phyloP scores from a whole-genome alignment of 2,113 vertebrate species.

The Xiphorhynchus elegans region DNA sequence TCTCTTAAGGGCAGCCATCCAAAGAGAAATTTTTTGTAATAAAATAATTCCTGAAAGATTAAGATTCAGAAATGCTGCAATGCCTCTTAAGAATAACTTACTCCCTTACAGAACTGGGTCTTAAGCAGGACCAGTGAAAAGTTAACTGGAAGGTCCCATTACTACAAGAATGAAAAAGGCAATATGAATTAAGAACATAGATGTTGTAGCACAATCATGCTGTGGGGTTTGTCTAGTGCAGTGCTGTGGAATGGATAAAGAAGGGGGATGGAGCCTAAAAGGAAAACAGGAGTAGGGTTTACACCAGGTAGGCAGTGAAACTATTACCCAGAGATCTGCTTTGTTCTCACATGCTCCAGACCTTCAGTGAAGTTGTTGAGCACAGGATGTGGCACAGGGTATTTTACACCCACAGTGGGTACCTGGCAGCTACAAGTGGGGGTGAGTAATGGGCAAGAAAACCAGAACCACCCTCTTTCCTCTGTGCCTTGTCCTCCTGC shows the following conservation, averaged over 20 bases:
- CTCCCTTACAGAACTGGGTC: background rate
- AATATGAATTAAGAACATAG: background rate
- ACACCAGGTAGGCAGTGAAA: background rate
- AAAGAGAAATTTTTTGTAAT: background rate
- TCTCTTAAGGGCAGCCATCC: background rate
- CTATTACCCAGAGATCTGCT: background rate
- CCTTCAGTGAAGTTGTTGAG: background rate
- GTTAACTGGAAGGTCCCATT: background rate
- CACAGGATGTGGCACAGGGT: fast-evolving
- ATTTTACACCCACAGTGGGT: background rate
- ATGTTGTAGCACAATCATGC: background rate
- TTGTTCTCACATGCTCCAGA: background rate
- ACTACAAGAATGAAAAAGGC: background rate
- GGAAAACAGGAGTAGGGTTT: background rate
- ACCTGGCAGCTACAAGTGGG: background rate
- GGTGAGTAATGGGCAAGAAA: background rate
- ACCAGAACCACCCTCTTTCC: background rate
- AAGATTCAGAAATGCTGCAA: background rate
- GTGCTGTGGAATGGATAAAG: background rate
- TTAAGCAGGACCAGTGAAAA: background rate
- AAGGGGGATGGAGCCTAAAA: background rate
- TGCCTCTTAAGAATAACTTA: background rate
- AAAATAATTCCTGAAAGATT: background rate
- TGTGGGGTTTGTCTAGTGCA: background rate
- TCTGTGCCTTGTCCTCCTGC: background rate